phyloP scores from a whole-genome alignment of 2,113 vertebrate species.

The Morone chrysops region DNA sequence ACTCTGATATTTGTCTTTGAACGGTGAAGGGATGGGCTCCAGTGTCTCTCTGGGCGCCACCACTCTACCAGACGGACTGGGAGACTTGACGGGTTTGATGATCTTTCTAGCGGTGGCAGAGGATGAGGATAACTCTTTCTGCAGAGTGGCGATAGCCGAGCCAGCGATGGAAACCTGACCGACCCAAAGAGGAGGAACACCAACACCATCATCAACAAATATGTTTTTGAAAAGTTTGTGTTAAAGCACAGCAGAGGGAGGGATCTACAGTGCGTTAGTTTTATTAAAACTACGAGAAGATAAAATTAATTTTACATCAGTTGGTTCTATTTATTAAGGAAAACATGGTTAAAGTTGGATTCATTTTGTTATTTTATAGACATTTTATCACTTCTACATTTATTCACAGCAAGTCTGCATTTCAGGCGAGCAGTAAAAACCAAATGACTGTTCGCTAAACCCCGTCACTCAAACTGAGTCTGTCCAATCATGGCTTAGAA shows the following conservation, averaged over 20 bases:
- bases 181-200: slow-evolving; percentile 75
- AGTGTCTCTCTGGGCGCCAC: slow-evolving; percentile 77
- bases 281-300: slow-evolving; percentile 19
- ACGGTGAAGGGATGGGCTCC: slow-evolving; percentile 85
- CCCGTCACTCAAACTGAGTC: neutral
- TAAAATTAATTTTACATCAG: no score
- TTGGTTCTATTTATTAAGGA: neutral
- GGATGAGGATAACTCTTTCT: slow-evolving; percentile 85
- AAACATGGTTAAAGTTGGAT: slow-evolving; percentile 23
- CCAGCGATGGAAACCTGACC: slow-evolving; percentile 92
- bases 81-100: slow-evolving; percentile 87
- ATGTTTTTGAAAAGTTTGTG: neutral
- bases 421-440: slow-evolving; percentile 65
- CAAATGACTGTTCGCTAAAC: neutral
- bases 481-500: neutral
- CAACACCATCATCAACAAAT: slow-evolving; percentile 56
- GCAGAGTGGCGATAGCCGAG: slow-evolving; percentile 89
- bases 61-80: slow-evolving; percentile 82
- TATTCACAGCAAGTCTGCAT: slow-evolving; percentile 36
- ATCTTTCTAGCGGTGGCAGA: slow-evolving; percentile 53
- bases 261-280: slow-evolving; percentile 42
- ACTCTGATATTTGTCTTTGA: slow-evolving; percentile 85
- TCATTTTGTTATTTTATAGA: slow-evolving; percentile 26
- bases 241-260: slow-evolving; percentile 43
- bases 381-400: slow-evolving; percentile 36